Evolutionary conservation across 2,113 vertebrate genomes (phyloP), one percentile per base, ranked within the genome.

Genomic region (Emydura subglobosa): DNA sequence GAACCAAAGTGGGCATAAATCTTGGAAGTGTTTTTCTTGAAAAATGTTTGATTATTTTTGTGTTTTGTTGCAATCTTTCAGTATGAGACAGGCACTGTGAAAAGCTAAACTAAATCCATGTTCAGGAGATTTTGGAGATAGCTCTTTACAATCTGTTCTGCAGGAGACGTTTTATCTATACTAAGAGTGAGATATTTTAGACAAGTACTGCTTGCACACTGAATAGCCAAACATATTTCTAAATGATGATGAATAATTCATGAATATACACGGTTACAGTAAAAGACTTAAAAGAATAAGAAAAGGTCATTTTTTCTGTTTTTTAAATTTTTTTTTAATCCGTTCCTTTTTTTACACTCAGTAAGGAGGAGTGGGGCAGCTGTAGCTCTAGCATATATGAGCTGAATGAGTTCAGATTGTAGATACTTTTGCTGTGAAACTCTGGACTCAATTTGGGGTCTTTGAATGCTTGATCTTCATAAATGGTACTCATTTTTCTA

Each of bases 231-330:
- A 80, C 72, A 0, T 53, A 22, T 94, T 95, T 93, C 16, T 74
- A 88, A 89, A 94, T 47, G 4, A 55, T 82, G 42, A 78, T 94
- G 65, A 83, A 94, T 91, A 91, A 94, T 93, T 92, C 2, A 51
- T 42, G 16, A 79, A 16, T 79, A 53, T 74, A 19, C 2, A 1
- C 27, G 21, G 53, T 25, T 91, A 13, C 31, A 87, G 83, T 78
- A 89, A 47, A 68, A 65, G 53, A 34, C 61, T 94, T 74, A 89
- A 59, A 94, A 89, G 44, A 82, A 89, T 61, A 16, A 3, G 25
- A n/a, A 86, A 82, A 86, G 53, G 10, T 76, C 0, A 72, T 89
- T 95, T 82, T 61, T 82, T 74, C 12, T 61, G 82, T 4, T 74
- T 53, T 5, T 81, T 6, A 93, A 53, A 1, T 12, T 24, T 72